Base-by-base conservation (phyloP, 2,797 vertebrate genomes). In the Acipenser oxyrinchus region DNA sequence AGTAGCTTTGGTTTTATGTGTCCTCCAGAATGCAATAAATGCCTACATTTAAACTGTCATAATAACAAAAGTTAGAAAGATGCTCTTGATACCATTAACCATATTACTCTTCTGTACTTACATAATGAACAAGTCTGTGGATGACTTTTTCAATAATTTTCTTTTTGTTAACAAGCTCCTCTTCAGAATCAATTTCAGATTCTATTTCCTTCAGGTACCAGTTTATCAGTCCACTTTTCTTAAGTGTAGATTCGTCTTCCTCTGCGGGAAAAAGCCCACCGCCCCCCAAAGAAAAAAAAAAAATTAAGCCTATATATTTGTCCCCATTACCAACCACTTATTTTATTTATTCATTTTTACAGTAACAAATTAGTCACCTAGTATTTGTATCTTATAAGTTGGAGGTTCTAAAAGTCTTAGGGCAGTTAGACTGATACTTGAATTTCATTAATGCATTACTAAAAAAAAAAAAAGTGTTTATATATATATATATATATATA, bases 131-230 rank as follows among this genome's bases (percentile, higher is more conserved):
- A 59, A 90, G 88, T 51, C 85, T 83, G 71, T 90, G 82, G 76
- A 91, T 90, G 64, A 90, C 86, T 74, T 85, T 88, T 75, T 91
- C 89, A 55, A 91, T 91, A 70, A 91, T 83, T 71, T 78, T 85
- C 82, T 88, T 90, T 68, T 86, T 89, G 74, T 86, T 90, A 78
- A 92, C 84, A 49, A 92, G 83, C 6, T 88, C 84, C 69, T 90
- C 86, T 83, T 91, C 88, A 73, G 85, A 91, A 68, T 90, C 89
- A 13, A 92, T 92, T 83, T 92, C 89, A 61, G 86, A 86, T 75
- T 92, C 88, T 0, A 91, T 88, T 82, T 91, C 89, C 74, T 91
- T 90, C 71, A 90, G 81, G 69, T 91, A 89, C 89, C 88, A 90
- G 68, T 92, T 91, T 78, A 91, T 81, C 64, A 91, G 88, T 37